These are phyloP conservation scores for Salvator merianae DNA, from an alignment of 2,113 vertebrate genomes.

Conservation along the genomic window DNA sequence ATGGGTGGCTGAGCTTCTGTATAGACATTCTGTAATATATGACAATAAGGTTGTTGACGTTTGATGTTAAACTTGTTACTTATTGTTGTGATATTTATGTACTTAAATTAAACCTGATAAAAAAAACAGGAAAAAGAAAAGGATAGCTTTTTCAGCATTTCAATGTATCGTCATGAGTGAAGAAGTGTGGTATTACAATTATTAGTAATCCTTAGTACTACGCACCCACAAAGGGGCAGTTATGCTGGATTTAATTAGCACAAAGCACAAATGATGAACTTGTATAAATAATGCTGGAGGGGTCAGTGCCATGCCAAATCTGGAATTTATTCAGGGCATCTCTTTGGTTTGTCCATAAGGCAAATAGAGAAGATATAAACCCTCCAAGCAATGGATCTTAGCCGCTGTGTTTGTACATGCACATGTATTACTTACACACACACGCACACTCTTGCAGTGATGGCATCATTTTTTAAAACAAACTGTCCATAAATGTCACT, in stretches of 20 bases:
- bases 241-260: neutral
- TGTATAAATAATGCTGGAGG: neutral
- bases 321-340: neutral
- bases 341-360: neutral
- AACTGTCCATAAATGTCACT: constrained; percentile 81
- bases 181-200: neutral
- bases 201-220: neutral
- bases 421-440: neutral
- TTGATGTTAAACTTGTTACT: too few relatives aligned
- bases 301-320: neutral
- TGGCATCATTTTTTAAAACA: constrained; percentile 68
- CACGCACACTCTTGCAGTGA: constrained; percentile 42
- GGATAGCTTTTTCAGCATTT: neutral
- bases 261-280: neutral
- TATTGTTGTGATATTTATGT: too few relatives aligned
- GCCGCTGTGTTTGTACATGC: neutral
- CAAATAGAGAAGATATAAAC: neutral
- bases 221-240: neutral
- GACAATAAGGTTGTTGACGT: too few relatives aligned
- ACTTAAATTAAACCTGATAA: too few relatives aligned
- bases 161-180: neutral
- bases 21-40: too few relatives aligned
- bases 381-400: neutral
- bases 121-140: neutral
- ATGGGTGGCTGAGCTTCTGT: too few relatives aligned